Evolutionary conservation across 2,113 vertebrate species (phyloP), one percentile per base, ranked within the genome.

Genomic region (Speoplatyrhinus poulsoni): DNA sequence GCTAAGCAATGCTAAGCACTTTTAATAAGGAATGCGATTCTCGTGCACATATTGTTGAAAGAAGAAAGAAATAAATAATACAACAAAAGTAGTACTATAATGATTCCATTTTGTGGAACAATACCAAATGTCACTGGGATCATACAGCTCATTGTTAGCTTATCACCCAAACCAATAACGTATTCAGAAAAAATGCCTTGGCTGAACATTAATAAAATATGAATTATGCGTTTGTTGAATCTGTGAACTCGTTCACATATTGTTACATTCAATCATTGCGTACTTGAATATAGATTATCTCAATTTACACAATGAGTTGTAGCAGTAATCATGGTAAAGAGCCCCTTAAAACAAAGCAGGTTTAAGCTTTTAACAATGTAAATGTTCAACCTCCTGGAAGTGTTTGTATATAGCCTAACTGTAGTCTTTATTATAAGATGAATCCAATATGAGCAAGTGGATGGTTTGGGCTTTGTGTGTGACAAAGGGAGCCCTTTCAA

Each of bases 101-200:
- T 41, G 7, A 41, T 26, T 26, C 26, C 0, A 56, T 72, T 61
- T 0, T 63, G 12, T 7, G 69, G n/a, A 74, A 82, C 65, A 76
- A 65, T 60, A 58, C 62, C 60, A 67, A 62, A 81, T 75, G 84
- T 82, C 73, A 75, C 6, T 70, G 59, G 64, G 78, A 87, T 82
- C 64, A 86, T 75, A 63, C 88, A 90, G 86, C 90, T 89, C 89
- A 90, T 91, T 91, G 90, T 91, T 91, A 91, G 85, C 76, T 75
- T 58, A 82, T 83, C 60, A 76, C 36, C 70, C 60, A 82, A 17
- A 75, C 50, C 58, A 81, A 73, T 52, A 63, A 56, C 66, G 67
- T 69, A 58, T 61, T 55, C 3, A 82, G 55, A 62, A 15, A 60
- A 53, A 4, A 81, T 72, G 75, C 78, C 74, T 46, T 72, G 9